A percentile compares a stretch with the other conserved stretches of the same genome.
These are phyloP conservation scores for Tetragnatha versicolor DNA, from an alignment of 1,140 invertebrate species.

Conservation along the genomic window DNA sequence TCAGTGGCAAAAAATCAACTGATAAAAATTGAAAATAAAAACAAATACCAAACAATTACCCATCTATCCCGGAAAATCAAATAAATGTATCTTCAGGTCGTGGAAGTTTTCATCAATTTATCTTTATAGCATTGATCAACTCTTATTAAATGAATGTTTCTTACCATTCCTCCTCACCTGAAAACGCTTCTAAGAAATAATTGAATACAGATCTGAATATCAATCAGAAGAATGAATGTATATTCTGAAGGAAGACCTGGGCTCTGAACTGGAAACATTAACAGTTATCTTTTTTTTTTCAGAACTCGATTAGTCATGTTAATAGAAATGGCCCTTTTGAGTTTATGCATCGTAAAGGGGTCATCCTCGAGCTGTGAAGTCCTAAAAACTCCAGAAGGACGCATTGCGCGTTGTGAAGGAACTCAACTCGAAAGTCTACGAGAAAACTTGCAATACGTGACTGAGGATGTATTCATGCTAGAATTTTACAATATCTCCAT, in stretches of 20 bases:
- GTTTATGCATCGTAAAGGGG: background rate
- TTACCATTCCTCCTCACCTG: no score
- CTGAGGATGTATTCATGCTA: background rate
- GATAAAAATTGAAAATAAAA: no score
- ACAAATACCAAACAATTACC: no score
- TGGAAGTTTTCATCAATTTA: no score
- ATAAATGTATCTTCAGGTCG: no score
- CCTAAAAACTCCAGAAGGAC: background rate
- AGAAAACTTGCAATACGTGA: background rate
- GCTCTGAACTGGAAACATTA: background rate
- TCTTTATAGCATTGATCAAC: no score
- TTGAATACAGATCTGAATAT: no score
- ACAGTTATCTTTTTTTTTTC: background rate
- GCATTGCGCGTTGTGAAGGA: background rate
- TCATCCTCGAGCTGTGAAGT: background rate
- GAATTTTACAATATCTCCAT: background rate
- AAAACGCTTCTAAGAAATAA: no score
- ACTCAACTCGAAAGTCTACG: background rate
- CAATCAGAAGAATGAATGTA: no score
- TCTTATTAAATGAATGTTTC: no score
- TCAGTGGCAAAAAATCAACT: no score
- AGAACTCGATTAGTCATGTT: background rate
- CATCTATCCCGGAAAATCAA: no score
- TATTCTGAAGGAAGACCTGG: background rate
- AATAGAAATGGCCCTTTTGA: background rate